Evolutionary conservation across 2,888 invertebrate genomes (phyloP).

Genomic region (Argynnis bischoffii): DNA sequence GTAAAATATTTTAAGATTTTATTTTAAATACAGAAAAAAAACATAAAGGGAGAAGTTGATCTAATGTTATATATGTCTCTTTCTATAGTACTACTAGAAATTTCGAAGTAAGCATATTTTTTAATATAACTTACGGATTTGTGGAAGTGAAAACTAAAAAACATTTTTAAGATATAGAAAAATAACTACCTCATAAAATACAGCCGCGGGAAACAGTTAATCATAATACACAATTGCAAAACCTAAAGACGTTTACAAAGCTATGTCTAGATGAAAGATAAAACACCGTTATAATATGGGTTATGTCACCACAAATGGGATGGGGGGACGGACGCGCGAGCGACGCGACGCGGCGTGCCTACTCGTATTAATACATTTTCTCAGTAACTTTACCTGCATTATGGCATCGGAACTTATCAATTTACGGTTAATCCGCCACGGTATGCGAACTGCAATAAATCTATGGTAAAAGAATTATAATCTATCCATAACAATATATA

Average conservation of each 20-base stretch:
- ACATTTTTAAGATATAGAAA: too few relatives aligned
- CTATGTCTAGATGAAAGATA: slow-evolving; percentile 7
- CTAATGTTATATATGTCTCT: too few relatives aligned
- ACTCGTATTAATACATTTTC: slow-evolving; percentile 28
- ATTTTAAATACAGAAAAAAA: too few relatives aligned
- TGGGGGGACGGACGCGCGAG: slow-evolving; percentile 12
- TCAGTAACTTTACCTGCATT: slow-evolving; percentile 39
- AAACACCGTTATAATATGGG: slow-evolving; percentile 21
- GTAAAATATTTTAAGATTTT: too few relatives aligned
- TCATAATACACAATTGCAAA: background rate
- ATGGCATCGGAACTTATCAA: slow-evolving; percentile 42
- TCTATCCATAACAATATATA: slow-evolving; percentile 18
- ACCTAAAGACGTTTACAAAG: background rate
- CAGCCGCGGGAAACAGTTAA: too few relatives aligned
- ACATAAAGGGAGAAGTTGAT: too few relatives aligned
- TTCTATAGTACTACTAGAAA: too few relatives aligned
- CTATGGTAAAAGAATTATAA: slow-evolving; percentile 37
- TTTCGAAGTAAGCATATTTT: too few relatives aligned
- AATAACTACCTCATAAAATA: too few relatives aligned
- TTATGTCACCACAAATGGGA: slow-evolving; percentile 27
- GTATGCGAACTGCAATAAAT: slow-evolving; percentile 41
- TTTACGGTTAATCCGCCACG: slow-evolving; percentile 58
- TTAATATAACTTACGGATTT: too few relatives aligned
- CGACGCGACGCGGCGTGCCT: slow-evolving; percentile 11
- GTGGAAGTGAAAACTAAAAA: too few relatives aligned